phyloP scores from a whole-genome alignment of 2,797 vertebrate species.

The Loriculus beryllinus region DNA sequence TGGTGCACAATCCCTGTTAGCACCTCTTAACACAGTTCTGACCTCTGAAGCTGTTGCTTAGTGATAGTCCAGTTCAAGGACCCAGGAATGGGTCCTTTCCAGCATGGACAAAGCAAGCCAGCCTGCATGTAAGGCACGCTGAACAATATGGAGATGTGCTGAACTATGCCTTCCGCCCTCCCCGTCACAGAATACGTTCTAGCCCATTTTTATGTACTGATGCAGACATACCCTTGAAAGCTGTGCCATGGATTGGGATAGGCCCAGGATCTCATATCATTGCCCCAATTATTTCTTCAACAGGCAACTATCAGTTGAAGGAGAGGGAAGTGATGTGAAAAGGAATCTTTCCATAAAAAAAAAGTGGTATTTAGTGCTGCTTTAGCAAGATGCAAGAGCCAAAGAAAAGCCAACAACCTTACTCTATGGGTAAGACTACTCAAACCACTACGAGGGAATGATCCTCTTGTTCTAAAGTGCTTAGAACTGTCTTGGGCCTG shows the following conservation, averaged over 20 bases:
- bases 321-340: fast-evolving
- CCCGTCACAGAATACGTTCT: background rate
- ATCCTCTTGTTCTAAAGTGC: background rate
- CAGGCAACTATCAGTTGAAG: background rate
- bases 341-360: background rate
- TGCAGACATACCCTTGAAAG: background rate
- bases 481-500: background rate
- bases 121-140: background rate
- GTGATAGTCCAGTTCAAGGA: background rate
- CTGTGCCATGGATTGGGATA: background rate
- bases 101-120: background rate
- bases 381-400: background rate
- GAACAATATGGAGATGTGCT: background rate
- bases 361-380: background rate
- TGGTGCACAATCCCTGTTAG: background rate
- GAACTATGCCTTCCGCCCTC: background rate
- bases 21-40: fast-evolving
- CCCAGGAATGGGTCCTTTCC: background rate
- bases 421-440: background rate
- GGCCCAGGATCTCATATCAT: background rate
- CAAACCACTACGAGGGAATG: background rate
- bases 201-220: background rate
- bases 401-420: background rate
- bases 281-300: background rate
- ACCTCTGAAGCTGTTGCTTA: background rate